Conservation (phyloP, 2,888 invertebrate species). For the Palloptera scutellata region DNA sequence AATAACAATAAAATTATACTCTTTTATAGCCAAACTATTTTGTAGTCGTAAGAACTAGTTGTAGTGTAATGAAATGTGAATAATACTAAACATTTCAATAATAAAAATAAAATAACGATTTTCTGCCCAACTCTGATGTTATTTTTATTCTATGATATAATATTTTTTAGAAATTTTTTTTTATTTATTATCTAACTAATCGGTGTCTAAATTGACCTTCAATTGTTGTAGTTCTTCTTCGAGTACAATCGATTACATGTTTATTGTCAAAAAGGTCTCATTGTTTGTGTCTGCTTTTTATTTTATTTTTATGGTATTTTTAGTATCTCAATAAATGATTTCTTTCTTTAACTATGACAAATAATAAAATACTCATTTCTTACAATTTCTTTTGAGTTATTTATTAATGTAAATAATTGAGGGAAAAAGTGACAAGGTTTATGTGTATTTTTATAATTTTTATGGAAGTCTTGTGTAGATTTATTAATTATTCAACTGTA, state of each 20-base stretch:
- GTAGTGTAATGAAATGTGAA: too few species aligned
- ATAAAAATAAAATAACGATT: too few species aligned
- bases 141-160: too few species aligned
- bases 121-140: too few species aligned
- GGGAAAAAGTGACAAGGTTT: neutral
- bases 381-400: constrained; percentile 37
- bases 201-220: constrained; percentile 10
- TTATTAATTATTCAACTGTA: constrained; percentile 18
- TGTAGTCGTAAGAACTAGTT: too few species aligned
- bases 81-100: too few species aligned
- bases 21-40: too few species aligned
- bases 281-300: neutral
- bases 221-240: constrained; percentile 35
- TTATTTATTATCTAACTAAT: too few species aligned
- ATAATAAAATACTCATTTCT: constrained; percentile 36
- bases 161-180: too few species aligned
- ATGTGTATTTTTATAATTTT: neutral
- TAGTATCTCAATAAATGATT: constrained; percentile 2
- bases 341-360: constrained; percentile 25
- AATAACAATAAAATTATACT: too few species aligned
- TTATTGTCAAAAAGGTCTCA: constrained; percentile 32
- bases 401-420: constrained; percentile 53
- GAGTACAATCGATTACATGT: neutral
- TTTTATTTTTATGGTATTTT: constrained; percentile 31
- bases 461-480: neutral